phyloP scores from a whole-genome alignment of 2,797 vertebrate species.

The Parambassis ranga region DNA sequence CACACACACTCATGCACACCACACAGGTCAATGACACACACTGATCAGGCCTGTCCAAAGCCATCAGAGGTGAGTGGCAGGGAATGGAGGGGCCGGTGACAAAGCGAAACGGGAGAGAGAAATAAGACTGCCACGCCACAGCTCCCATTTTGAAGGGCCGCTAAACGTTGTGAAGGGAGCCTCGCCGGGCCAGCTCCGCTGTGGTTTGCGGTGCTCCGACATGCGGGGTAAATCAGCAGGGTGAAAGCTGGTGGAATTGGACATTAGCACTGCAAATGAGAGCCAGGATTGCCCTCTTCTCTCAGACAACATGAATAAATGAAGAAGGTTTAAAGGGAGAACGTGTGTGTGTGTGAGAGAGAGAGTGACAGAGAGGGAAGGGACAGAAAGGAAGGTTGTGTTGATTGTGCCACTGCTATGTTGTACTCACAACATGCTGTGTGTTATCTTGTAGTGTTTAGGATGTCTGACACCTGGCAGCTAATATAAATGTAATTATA shows the following conservation, averaged over 20 bases:
- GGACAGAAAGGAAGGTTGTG: background rate
- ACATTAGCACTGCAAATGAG: constrained; percentile 99
- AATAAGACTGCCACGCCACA: constrained; percentile 92
- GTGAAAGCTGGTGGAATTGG: constrained; percentile 96
- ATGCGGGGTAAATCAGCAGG: constrained; percentile 89
- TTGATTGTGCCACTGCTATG: constrained; percentile 50
- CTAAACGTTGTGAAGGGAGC: constrained; percentile 86
- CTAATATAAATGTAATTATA: background rate
- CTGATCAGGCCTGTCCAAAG: constrained; percentile 99
- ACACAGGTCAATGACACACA: constrained; percentile 99
- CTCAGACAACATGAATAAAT: constrained; percentile 79
- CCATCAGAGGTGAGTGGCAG: constrained; percentile 99
- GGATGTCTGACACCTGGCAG: constrained; percentile 81
- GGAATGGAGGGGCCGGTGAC: constrained; percentile 95
- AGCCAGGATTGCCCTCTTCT: constrained; percentile 87
- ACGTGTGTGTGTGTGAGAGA: constrained; percentile 29
- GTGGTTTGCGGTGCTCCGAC: constrained; percentile 73
- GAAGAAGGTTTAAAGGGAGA: constrained; percentile 73
- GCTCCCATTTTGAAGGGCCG: constrained; percentile 93
- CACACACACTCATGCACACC: constrained; percentile 78
- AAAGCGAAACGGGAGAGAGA: constrained; percentile 96
- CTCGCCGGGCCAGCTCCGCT: constrained; percentile 79
- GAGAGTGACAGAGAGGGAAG: background rate
- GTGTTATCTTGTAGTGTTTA: constrained; percentile 82
- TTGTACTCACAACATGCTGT: too few relatives aligned